Evolutionary conservation across 2,888 invertebrate genomes (phyloP), one percentile per base, ranked within the genome.

Genomic region (Eupithecia abbreviata): DNA sequence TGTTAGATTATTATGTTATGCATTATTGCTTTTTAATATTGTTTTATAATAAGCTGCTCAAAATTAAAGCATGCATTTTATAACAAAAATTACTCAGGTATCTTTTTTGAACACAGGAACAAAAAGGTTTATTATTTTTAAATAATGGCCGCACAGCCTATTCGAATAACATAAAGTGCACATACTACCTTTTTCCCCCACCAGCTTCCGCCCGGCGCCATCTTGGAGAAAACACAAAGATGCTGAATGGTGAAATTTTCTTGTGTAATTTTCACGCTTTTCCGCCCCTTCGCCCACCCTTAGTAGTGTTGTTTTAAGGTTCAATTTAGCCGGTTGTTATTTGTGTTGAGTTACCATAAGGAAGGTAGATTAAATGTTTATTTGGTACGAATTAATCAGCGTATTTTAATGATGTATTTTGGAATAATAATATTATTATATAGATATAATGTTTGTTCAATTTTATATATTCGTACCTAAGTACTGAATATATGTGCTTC

Each of bases 221-320:
- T 94, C 94, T 94, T 94, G 93, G 88, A 91, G 91, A 93, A 93
- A 93, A 93, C 91, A 94, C 94, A 94, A 95, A 94, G 94, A 94
- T 94, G 93, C 91, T 93, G 94, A 93, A 93, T 92, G 90, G 92
- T 83, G 92, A 93, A 94, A 94, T 93, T 95, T 95, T 94, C 94
- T 94, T 93, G 92, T 93, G 92, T 94, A 94, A 95, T 94, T 94
- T 94, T 94, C 94, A 90, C 93, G 92, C 91, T 92, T 91, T 91
- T 92, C 91, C 91, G 85, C 89, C 88, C 89, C 85, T 83, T 85
- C 76, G 78, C 80, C 81, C 84, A 81, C 84, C 78, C 77, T 84
- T 84, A 66, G 12, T 72, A 76, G 78, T 69, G 76, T 47, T 73
- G 75, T 67, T 13, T 45, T 69, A 69, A 9, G 6, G 30, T 13